Evolutionary conservation across 2,797 vertebrate species (phyloP).

Genomic region (Prunella strophiata): DNA sequence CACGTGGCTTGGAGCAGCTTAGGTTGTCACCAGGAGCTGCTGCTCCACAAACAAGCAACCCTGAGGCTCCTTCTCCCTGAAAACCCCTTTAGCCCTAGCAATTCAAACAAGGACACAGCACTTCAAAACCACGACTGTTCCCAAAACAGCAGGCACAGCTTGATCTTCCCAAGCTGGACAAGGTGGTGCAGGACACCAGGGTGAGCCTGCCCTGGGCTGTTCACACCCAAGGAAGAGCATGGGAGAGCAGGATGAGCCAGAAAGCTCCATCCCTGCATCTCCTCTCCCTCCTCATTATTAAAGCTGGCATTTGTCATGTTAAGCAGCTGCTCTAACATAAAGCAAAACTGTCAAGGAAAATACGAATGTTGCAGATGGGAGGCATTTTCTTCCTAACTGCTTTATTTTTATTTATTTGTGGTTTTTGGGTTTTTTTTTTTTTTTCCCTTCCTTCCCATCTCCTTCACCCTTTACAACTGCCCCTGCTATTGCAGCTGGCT

Average conservation of each 20-base stretch:
- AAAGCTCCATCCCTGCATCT: not conserved
- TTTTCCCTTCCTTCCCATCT: not conserved
- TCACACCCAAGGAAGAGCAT: not conserved
- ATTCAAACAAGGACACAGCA: not conserved
- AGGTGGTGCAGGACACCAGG: not conserved
- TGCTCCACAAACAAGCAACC: not conserved
- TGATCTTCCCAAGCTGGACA: not conserved
- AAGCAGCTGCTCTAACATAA: conserved; percentile 71
- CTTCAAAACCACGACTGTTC: accelerated
- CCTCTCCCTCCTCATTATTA: conserved; percentile 22
- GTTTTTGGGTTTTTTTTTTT: not conserved
- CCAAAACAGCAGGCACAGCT: not conserved
- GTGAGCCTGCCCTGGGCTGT: not conserved
- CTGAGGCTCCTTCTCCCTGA: not conserved
- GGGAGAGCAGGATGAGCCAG: not conserved
- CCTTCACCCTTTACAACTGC: conserved; percentile 32
- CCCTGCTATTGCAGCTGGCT: not conserved
- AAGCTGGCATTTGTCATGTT: conserved; percentile 67
- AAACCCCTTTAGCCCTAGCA: not conserved
- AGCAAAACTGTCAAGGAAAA: conserved; percentile 67
- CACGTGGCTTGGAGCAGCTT: not conserved
- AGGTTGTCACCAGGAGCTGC: not conserved
- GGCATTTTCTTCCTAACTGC: conserved; percentile 54
- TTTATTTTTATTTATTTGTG: conserved; percentile 30
- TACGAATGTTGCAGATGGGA: conserved; percentile 29